Evolutionary conservation across 2,888 invertebrate species (phyloP).

Genomic region (Entomobrya proxima): DNA sequence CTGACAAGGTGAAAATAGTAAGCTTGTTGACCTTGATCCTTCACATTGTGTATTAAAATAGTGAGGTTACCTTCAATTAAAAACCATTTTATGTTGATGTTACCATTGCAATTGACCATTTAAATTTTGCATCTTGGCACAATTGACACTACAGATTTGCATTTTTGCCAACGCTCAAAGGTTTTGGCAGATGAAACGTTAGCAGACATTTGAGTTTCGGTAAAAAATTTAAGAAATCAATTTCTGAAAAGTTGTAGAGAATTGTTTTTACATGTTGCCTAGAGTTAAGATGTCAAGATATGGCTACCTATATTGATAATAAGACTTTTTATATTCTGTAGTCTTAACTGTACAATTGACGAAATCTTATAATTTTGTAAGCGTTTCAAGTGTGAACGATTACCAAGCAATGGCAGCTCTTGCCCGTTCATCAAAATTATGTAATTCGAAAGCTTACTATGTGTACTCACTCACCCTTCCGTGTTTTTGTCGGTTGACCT

Average conservation of each 20-base stretch:
- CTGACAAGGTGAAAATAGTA: slow-evolving; percentile 6
- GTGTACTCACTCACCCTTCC: slow-evolving; percentile 34
- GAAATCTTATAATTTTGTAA: neutral
- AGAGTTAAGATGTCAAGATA: too few species aligned
- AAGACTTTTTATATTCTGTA: neutral
- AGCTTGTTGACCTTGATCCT: slow-evolving; percentile 37
- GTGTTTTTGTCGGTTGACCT: slow-evolving; percentile 57
- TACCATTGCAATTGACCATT: neutral
- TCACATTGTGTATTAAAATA: neutral
- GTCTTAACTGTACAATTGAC: neutral
- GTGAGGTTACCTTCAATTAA: slow-evolving; percentile 1
- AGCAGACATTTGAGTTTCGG: too few species aligned
- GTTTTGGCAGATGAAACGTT: too few species aligned
- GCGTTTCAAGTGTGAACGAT: slow-evolving; percentile 19
- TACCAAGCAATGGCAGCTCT: neutral
- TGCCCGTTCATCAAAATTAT: slow-evolving; percentile 25
- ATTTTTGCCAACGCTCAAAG: too few species aligned
- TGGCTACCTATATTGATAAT: neutral
- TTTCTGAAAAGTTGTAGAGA: too few species aligned
- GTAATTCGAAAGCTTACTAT: neutral
- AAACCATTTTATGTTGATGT: slow-evolving; percentile 14
- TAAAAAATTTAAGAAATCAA: too few species aligned
- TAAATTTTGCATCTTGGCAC: neutral
- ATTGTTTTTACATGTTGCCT: too few species aligned
- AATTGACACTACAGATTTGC: too few species aligned